These are phyloP conservation scores for Megaleporinus macrocephalus DNA, from an alignment of 2,113 vertebrate species.

Conservation along the genomic window DNA sequence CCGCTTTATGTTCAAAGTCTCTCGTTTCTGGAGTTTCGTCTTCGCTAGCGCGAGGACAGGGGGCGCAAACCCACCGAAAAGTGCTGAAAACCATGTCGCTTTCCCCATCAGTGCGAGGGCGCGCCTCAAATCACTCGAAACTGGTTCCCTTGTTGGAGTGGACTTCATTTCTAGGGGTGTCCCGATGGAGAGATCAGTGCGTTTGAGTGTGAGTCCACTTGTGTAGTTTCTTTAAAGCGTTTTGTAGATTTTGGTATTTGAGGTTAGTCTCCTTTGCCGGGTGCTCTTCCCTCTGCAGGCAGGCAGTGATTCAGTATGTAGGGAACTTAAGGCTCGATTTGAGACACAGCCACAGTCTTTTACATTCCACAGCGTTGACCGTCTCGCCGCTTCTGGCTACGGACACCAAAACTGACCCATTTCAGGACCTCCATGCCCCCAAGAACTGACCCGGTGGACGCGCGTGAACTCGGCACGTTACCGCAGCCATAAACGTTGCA, in stretches of 20 bases:
- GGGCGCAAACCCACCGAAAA: background rate
- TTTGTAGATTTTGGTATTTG: too few relatives aligned
- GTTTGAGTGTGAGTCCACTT: background rate
- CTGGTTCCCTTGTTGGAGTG: background rate
- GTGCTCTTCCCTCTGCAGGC: background rate
- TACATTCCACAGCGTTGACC: conserved; percentile 9
- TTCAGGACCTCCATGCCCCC: background rate
- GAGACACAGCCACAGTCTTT: background rate
- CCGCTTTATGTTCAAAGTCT: background rate
- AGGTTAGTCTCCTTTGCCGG: too few relatives aligned
- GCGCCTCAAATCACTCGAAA: background rate
- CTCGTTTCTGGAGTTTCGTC: background rate
- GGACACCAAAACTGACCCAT: background rate
- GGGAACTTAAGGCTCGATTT: background rate
- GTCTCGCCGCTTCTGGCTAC: background rate
- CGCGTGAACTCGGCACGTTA: conserved; percentile 23
- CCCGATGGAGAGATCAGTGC: background rate
- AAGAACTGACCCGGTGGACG: background rate
- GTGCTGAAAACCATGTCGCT: conserved; percentile 14
- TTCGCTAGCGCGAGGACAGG: background rate
- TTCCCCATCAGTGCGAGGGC: background rate
- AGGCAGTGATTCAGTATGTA: background rate
- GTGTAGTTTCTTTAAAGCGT: background rate
- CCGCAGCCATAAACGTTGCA: background rate
- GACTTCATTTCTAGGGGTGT: background rate